phyloP scores from a whole-genome alignment of 1,140 invertebrate genomes.

The Bradysia coprophila region DNA sequence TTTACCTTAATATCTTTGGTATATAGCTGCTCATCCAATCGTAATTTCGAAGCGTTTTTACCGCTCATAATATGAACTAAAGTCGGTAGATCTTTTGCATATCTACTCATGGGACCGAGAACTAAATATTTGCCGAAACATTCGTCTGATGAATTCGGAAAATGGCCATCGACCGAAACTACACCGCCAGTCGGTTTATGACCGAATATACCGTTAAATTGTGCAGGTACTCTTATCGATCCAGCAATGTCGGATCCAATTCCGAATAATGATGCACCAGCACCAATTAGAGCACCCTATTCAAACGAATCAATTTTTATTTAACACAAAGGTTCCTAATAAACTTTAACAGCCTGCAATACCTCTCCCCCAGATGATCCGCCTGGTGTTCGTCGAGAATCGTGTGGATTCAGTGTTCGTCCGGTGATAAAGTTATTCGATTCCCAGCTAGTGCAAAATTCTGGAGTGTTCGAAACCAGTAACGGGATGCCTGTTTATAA shows the following conservation, averaged over 20 bases:
- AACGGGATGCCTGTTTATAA: too few relatives aligned
- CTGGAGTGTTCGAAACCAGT: slow-evolving; percentile 63
- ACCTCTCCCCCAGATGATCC: slow-evolving; percentile 67
- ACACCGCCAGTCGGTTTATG: slow-evolving; percentile 58
- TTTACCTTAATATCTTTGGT: slow-evolving; percentile 34
- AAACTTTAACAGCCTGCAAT: background rate
- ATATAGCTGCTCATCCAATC: slow-evolving; percentile 29
- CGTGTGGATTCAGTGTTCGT: slow-evolving; percentile 60
- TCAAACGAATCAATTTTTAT: slow-evolving; percentile 4
- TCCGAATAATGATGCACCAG: slow-evolving; percentile 57
- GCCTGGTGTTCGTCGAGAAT: slow-evolving; percentile 37
- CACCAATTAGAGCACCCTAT: slow-evolving; percentile 43
- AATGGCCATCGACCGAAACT: slow-evolving; percentile 34
- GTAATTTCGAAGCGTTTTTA: slow-evolving; percentile 17
- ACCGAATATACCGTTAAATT: slow-evolving; percentile 74
- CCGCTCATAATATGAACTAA: slow-evolving; percentile 39
- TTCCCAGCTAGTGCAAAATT: slow-evolving; percentile 56
- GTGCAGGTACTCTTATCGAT: slow-evolving; percentile 59
- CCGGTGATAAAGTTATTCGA: slow-evolving; percentile 52
- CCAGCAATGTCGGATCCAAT: slow-evolving; percentile 75
- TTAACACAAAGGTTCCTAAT: background rate
- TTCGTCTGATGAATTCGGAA: slow-evolving; percentile 28
- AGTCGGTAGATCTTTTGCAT: slow-evolving; percentile 52
- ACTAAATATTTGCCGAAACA: slow-evolving; percentile 28
- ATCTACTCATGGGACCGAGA: slow-evolving; percentile 63